Percentiles rank a stretch among this genome's conserved stretches.
These are phyloP conservation scores for Pseudopipra pipra DNA, from an alignment of 2,113 vertebrate species.

Conservation along the genomic window DNA sequence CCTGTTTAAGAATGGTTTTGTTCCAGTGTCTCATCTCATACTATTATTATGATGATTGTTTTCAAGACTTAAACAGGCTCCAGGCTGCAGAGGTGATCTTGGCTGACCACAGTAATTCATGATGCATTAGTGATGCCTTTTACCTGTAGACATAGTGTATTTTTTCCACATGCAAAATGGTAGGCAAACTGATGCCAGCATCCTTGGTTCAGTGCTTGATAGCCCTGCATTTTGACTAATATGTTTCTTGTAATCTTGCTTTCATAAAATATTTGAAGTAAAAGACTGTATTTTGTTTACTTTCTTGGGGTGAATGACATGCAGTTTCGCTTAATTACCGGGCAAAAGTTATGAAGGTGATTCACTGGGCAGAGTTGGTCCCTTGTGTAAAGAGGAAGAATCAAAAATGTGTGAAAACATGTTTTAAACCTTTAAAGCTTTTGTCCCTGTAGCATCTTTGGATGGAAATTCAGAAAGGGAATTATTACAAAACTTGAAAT, in stretches of 20 bases:
- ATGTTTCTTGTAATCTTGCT: slow-evolving; percentile 62
- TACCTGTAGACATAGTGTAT: slow-evolving; percentile 34
- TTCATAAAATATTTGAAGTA: slow-evolving; percentile 72
- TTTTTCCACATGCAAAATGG: slow-evolving; percentile 39
- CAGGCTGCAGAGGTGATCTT: slow-evolving; percentile 68
- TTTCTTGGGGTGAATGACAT: slow-evolving; percentile 23
- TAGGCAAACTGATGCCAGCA: slow-evolving; percentile 57
- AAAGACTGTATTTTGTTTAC: slow-evolving; percentile 61
- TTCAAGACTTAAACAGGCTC: slow-evolving; percentile 48
- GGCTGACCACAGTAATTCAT: slow-evolving; percentile 54
- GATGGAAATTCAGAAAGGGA: slow-evolving; percentile 47
- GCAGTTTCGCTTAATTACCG: slow-evolving; percentile 3
- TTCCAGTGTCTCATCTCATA: slow-evolving; percentile 77
- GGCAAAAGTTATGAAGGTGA: neutral
- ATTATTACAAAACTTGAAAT: slow-evolving; percentile 28
- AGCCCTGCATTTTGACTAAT: slow-evolving; percentile 57
- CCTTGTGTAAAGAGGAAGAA: neutral
- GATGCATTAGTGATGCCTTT: slow-evolving; percentile 46
- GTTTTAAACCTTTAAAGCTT: slow-evolving; percentile 38
- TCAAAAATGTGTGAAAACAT: neutral
- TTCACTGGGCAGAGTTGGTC: neutral
- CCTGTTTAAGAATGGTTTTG: slow-evolving; percentile 62
- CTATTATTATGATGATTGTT: slow-evolving; percentile 15
- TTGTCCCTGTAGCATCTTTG: slow-evolving; percentile 36
- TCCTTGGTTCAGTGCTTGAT: slow-evolving; percentile 62